phyloP scores from a whole-genome alignment of 2,113 vertebrate genomes.

The Paraplagusia blochii region DNA sequence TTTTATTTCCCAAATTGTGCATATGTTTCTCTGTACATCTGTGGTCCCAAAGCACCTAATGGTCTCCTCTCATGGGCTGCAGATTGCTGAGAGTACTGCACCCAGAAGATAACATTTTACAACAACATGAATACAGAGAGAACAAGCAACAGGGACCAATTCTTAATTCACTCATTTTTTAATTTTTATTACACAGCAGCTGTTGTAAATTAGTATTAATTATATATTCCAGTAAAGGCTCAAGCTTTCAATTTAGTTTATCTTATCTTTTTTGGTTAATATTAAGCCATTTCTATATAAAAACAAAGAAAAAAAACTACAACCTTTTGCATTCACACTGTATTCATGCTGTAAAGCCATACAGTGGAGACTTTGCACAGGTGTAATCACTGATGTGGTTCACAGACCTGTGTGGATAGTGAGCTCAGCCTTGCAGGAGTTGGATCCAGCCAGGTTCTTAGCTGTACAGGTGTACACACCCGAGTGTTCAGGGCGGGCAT shows the following conservation, averaged over 20 bases:
- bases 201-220: no score
- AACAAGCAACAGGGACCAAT: no score
- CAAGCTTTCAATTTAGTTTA: not conserved
- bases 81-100: not conserved
- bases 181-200: no score
- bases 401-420: slow-evolving; percentile 81
- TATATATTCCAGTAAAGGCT: no score
- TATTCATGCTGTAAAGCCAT: no score
- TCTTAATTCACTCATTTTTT: no score
- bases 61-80: slow-evolving; percentile 36
- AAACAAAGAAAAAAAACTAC: no score
- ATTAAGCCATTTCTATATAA: no score
- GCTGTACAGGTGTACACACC: slow-evolving; percentile 92
- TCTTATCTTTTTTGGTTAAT: not conserved
- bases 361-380: not conserved
- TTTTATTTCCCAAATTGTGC: slow-evolving; percentile 1
- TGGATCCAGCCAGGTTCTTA: slow-evolving; percentile 84
- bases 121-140: no score
- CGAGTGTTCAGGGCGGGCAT: slow-evolving; percentile 75
- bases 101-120: no score
- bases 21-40: slow-evolving; percentile 18
- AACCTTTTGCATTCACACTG: no score
- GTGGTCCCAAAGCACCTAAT: slow-evolving; percentile 34
- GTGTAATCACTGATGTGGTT: not conserved
- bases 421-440: slow-evolving; percentile 93